Percentiles rank a stretch among this genome's conserved stretches.
Conservation (phyloP, 2,797 vertebrate species). For the Menidia menidia region DNA sequence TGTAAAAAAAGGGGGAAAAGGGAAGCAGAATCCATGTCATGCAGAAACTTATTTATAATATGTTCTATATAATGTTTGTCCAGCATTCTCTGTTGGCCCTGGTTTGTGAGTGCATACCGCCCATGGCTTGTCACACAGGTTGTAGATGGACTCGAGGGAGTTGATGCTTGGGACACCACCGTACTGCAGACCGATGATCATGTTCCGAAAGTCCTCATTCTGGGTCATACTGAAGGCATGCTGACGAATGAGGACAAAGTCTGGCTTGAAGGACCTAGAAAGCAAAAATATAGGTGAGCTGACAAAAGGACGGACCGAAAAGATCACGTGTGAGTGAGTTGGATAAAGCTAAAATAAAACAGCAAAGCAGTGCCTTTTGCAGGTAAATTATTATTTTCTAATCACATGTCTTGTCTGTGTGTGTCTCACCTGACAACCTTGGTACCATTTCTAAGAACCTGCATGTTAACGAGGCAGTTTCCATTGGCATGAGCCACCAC, state of each 20-base stretch:
- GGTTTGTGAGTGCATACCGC: conserved; percentile 84
- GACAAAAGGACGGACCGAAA: neutral
- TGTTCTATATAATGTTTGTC: no score
- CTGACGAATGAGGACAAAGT: conserved; percentile 95
- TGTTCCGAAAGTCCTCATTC: conserved; percentile 95
- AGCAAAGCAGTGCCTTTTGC: neutral
- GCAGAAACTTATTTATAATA: no score
- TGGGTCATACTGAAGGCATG: conserved; percentile 97
- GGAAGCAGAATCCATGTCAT: neutral
- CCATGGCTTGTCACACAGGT: conserved; percentile 99
- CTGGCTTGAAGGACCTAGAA: conserved; percentile 93
- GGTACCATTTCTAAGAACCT: conserved; percentile 89
- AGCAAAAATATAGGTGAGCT: conserved; percentile 13
- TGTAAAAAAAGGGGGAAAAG: conserved; percentile 18
- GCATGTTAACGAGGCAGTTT: conserved; percentile 91
- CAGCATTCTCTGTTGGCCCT: neutral
- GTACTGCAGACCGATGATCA: conserved; percentile 96
- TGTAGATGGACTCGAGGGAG: conserved; percentile 95
- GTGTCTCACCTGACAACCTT: conserved; percentile 91
- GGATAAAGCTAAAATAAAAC: neutral
- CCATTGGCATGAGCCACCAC: conserved; percentile 94
- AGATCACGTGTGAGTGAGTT: neutral
- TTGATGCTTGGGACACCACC: conserved; percentile 92
- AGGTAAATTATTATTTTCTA: neutral
- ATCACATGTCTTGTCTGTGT: neutral